phyloP scores from a whole-genome alignment of 2,113 vertebrate genomes.

The Glareola pratincola region DNA sequence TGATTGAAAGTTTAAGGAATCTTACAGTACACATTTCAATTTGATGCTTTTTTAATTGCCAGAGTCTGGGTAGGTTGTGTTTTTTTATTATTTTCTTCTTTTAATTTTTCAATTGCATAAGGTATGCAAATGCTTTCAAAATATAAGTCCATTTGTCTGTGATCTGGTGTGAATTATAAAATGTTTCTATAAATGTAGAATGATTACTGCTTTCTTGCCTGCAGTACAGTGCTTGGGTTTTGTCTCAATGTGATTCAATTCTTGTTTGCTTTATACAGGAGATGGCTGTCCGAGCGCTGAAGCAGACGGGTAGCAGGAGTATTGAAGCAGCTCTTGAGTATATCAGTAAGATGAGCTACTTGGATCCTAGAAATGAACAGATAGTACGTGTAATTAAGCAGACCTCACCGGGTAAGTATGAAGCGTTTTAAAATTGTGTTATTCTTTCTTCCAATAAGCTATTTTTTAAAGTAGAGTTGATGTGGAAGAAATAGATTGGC shows the following conservation, averaged over 20 bases:
- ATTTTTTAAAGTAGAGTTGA: background rate
- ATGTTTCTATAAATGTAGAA: background rate
- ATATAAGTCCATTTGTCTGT: background rate
- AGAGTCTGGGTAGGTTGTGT: background rate
- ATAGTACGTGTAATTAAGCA: constrained; percentile 97
- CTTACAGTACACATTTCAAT: background rate
- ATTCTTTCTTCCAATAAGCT: background rate
- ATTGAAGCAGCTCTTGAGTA: constrained; percentile 95
- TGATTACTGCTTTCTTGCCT: background rate
- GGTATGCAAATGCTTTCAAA: background rate
- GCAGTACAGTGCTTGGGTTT: background rate
- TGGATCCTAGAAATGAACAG: constrained; percentile 94
- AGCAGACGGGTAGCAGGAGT: constrained; percentile 95
- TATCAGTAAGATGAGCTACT: constrained; percentile 98
- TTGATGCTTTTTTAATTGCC: background rate
- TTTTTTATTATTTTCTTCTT: background rate
- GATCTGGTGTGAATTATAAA: background rate
- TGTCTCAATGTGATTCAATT: background rate
- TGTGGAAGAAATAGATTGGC: background rate
- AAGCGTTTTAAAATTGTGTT: background rate
- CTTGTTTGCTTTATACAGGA: constrained; percentile 76
- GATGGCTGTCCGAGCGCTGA: constrained; percentile 94
- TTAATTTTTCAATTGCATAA: background rate
- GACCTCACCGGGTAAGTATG: constrained; percentile 88
- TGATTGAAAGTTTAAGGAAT: background rate